phyloP scores from a whole-genome alignment of 2,888 invertebrate species.

The Automeris io region DNA sequence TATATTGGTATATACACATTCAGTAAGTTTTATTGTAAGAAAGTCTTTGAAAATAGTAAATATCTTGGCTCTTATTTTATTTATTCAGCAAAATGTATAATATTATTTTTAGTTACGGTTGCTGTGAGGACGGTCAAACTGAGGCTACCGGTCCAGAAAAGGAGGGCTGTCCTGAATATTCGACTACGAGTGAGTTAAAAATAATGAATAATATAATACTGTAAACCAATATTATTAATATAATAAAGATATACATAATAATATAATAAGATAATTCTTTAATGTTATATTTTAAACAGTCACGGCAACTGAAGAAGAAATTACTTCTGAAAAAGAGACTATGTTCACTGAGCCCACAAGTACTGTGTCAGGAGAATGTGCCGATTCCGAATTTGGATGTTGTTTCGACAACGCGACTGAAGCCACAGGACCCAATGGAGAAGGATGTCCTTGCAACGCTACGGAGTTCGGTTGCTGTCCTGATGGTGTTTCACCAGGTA shows the following conservation, averaged over 20 bases:
- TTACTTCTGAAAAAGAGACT: slow-evolving; percentile 10
- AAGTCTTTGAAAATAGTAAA: too few relatives aligned
- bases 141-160: slow-evolving; percentile 80
- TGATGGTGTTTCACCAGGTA: slow-evolving; percentile 81
- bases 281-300: neutral
- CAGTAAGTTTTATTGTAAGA: too few relatives aligned
- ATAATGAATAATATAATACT: neutral
- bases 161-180: slow-evolving; percentile 64
- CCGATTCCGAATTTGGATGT: slow-evolving; percentile 81
- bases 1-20: too few relatives aligned
- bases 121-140: slow-evolving; percentile 83
- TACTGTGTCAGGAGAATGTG: slow-evolving; percentile 55
- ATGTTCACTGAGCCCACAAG: slow-evolving; percentile 12
- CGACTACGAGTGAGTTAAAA: slow-evolving; percentile 28
- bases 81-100: too few relatives aligned
- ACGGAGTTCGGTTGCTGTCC: slow-evolving; percentile 85
- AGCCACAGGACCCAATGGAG: slow-evolving; percentile 79
- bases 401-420: slow-evolving; percentile 82
- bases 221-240: neutral
- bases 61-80: too few relatives aligned
- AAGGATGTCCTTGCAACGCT: slow-evolving; percentile 80
- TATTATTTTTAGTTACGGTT: slow-evolving; percentile 71
- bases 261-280: too few relatives aligned
- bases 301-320: neutral
- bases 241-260: too few relatives aligned